Conservation (phyloP, 2,888 invertebrate genomes). For the Adelphocoris suturalis region DNA sequence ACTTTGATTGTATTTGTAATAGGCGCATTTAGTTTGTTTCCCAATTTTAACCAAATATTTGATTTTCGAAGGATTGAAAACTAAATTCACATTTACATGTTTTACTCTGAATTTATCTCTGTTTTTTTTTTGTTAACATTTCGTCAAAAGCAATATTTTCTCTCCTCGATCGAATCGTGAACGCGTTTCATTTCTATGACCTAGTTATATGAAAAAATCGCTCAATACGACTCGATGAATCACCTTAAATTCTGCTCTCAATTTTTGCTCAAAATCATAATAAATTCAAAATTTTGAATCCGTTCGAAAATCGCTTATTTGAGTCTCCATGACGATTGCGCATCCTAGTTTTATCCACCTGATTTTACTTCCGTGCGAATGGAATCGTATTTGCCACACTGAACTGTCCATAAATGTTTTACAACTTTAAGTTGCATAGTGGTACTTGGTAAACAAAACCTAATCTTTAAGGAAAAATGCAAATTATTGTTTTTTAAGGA, state of each 20-base stretch:
- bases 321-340: background rate
- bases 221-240: too few relatives aligned
- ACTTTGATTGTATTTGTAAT: background rate
- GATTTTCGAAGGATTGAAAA: background rate
- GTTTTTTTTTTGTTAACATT: too few relatives aligned
- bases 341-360: background rate
- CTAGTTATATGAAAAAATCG: too few relatives aligned
- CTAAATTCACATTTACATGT: too few relatives aligned
- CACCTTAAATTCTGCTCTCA: too few relatives aligned
- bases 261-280: too few relatives aligned
- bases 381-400: background rate
- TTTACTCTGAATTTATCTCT: too few relatives aligned
- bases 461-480: conserved; percentile 1
- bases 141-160: too few relatives aligned
- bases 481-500: conserved; percentile 36
- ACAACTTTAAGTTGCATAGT: conserved; percentile 18
- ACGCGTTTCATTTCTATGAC: too few relatives aligned
- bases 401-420: background rate
- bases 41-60: background rate
- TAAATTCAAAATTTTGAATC: background rate
- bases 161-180: too few relatives aligned
- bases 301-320: background rate
- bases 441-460: conserved; percentile 28
- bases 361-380: background rate
- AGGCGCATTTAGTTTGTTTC: conserved; percentile 29